Base-by-base conservation (phyloP, 2,797 vertebrate genomes). In the Harpagifer antarcticus region DNA sequence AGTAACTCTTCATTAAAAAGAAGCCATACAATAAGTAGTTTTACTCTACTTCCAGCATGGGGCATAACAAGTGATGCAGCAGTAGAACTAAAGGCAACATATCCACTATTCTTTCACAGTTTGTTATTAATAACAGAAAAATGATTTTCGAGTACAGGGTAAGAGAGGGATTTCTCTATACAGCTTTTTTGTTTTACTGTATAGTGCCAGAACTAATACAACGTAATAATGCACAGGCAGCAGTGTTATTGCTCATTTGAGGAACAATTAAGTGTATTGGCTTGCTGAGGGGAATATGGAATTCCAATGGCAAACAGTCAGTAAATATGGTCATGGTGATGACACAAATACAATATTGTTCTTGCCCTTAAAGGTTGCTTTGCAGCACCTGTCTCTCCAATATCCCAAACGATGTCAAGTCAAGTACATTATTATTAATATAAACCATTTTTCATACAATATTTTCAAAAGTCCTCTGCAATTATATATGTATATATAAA, bases 1-100 rank as follows among this genome's bases (percentile, higher is more conserved):
- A 77, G 42, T 62, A 61, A 40, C 42, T 50, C 52, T 15, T 4
- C 40, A 67, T 65, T 20, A 60, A 61, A 49, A 5, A 47, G 15
- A 40, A 61, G 10, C 10, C 10, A 44, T 37, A 49, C 3, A 47
- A n/a, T 31, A 56, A 55, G 64, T 12, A n/a, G 33, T n/a, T 55
- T 47, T 9, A 62, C 19, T 61, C 37, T 54, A 10, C 10, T 16
- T 27, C 16, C 37, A 48, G 54, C 16, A 31, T 13, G 27, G 20
- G 27, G n/a, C 37, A 52, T 12, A 53, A 58, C 19, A 1, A 17
- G 27, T 66, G 47, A 17, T 55, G 17, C 40, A 31, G 19, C 27
- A n/a, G 12, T 45, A 58, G 37, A 47, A 52, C 4, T 13, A 53
- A 65, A 23, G 13, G 16, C 33, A 19, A 8, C 19, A 16, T 5